Evolutionary conservation across 2,113 vertebrate species (phyloP).

Genomic region (Oncorhynchus kisutch): DNA sequence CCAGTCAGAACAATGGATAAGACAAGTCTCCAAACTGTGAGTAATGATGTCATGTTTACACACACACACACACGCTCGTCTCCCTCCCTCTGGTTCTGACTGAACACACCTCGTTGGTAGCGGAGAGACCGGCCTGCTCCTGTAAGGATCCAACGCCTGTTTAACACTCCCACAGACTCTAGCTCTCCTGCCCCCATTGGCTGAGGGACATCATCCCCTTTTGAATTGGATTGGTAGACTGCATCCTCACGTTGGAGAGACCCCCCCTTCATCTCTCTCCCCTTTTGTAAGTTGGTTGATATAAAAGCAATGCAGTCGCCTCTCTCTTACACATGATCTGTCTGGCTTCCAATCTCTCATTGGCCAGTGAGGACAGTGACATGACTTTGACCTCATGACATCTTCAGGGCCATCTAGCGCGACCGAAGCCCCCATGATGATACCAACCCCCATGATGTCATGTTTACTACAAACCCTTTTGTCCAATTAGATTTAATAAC

Average conservation of each 20-base stretch:
- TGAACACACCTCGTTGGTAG: constrained; percentile 43
- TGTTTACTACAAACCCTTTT: constrained; percentile 66
- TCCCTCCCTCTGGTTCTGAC: constrained; percentile 74
- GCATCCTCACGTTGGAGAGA: constrained; percentile 55
- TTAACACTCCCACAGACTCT: constrained; percentile 37
- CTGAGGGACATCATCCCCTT: constrained; percentile 39
- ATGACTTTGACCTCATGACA: constrained; percentile 66
- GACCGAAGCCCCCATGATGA: constrained; percentile 45
- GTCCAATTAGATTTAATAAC: constrained; percentile 59
- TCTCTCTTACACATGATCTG: constrained; percentile 46
- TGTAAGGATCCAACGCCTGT: constrained; percentile 47
- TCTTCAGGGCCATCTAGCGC: constrained; percentile 68
- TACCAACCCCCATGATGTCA: constrained; percentile 53
- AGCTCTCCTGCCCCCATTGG: constrained; percentile 49
- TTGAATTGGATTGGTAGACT: constrained; percentile 61
- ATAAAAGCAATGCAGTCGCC: constrained; percentile 70
- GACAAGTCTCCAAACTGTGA: constrained; percentile 73
- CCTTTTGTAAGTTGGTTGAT: constrained; percentile 70
- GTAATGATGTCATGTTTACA: constrained; percentile 82
- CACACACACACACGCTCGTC: constrained; percentile 50
- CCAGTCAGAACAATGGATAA: constrained; percentile 74
- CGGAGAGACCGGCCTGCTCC: not conserved
- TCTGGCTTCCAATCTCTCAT: constrained; percentile 54
- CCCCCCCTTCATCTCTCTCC: constrained; percentile 49
- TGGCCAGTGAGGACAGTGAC: constrained; percentile 61